Evolutionary conservation across 2,797 vertebrate genomes (phyloP).

Genomic region (Anas acuta): DNA sequence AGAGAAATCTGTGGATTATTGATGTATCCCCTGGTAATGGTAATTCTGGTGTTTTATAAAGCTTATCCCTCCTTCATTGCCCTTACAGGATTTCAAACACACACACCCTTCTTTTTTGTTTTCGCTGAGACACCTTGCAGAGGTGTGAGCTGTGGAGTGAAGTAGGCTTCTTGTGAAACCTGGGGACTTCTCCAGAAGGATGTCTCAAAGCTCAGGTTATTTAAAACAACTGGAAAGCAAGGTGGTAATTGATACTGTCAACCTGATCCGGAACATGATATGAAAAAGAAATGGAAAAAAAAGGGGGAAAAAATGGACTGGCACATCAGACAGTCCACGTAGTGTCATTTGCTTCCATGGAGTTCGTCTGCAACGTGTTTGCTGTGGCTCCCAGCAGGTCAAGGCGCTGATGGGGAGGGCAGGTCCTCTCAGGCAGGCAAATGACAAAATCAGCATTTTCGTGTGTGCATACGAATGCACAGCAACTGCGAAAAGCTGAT

Average conservation of each 20-base stretch:
- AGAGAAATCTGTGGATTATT: slow-evolving; percentile 19
- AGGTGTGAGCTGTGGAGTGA: not conserved
- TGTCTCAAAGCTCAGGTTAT: not conserved
- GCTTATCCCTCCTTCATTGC: not conserved
- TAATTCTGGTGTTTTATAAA: slow-evolving; percentile 41
- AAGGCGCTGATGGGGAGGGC: not conserved
- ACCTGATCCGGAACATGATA: not conserved
- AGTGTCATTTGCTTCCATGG: not conserved
- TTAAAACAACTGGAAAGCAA: not conserved
- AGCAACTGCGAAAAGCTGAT: not conserved
- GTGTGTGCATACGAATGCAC: not conserved
- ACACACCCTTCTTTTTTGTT: not conserved
- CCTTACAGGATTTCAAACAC: not conserved
- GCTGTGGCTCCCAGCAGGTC: not conserved
- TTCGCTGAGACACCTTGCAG: not conserved
- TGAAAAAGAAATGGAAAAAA: not conserved
- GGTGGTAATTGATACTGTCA: not conserved
- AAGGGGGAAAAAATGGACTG: not conserved
- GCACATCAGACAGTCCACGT: not conserved
- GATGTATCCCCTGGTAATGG: slow-evolving; percentile 15
- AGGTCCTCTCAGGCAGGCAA: not conserved
- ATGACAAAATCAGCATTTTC: not conserved
- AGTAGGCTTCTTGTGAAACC: not conserved
- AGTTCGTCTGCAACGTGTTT: fast-evolving
- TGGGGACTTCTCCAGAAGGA: not conserved